These are phyloP conservation scores for Poecilia wingei DNA, from an alignment of 2,797 vertebrate genomes.

Conservation along the genomic window DNA sequence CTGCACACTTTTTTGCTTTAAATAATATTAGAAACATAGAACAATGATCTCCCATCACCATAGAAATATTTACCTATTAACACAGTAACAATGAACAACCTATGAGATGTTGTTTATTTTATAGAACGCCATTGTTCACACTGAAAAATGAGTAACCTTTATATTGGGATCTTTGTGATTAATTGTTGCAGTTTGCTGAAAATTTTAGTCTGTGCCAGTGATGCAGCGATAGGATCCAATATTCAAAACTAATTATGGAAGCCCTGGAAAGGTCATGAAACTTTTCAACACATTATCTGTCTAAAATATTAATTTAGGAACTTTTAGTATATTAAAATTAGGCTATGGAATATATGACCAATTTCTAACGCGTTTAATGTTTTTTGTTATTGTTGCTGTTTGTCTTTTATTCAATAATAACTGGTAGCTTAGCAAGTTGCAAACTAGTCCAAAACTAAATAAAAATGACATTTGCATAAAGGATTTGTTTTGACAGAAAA, in stretches of 20 bases:
- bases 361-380: not conserved
- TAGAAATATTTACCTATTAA: not conserved
- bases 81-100: not conserved
- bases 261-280: not conserved
- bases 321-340: not conserved
- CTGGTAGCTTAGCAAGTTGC: not conserved
- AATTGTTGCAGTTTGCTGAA: not conserved
- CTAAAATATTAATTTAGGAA: not conserved
- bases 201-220: not conserved
- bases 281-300: not conserved
- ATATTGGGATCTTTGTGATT: not conserved
- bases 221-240: not conserved
- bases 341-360: not conserved
- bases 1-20: not conserved
- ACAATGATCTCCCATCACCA: not conserved
- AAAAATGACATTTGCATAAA: not conserved
- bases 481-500: not conserved
- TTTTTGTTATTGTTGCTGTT: not conserved
- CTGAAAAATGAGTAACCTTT: not conserved
- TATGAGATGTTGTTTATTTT: not conserved
- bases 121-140: slow-evolving; percentile 1
- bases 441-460: not conserved
- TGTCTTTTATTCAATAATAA: not conserved
- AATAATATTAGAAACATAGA: not conserved
- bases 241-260: not conserved